A percentile compares a stretch with the other conserved stretches of the same genome.
Conservation (phyloP, 2,888 invertebrate species). For the Trichopria drosophilae region DNA sequence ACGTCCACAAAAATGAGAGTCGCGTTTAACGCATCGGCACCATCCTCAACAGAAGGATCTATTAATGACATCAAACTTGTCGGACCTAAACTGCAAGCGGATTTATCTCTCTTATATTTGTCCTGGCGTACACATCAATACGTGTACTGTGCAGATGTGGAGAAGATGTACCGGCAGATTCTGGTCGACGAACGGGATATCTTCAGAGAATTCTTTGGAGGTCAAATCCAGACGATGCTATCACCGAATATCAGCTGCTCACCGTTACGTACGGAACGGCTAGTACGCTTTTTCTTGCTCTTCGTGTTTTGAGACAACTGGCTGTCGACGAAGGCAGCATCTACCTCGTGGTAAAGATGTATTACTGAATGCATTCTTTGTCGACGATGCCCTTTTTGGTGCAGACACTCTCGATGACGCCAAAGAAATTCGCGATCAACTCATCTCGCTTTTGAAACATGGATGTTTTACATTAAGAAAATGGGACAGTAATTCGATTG, state of each 20-base stretch:
- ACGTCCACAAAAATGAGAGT: conserved; percentile 2
- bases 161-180: too few relatives aligned
- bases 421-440: conserved; percentile 3
- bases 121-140: background rate
- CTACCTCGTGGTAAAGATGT: conserved; percentile 8
- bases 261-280: too few relatives aligned
- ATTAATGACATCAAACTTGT: conserved; percentile 9
- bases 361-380: conserved; percentile 4
- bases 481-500: conserved; percentile 25
- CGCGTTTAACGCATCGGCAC: conserved; percentile 15
- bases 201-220: conserved; percentile 26
- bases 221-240: too few relatives aligned
- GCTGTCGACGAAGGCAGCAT: conserved; percentile 23
- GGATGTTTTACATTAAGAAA: conserved; percentile 22
- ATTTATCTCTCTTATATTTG: background rate
- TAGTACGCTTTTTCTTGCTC: conserved; percentile 36
- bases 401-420: background rate
- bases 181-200: background rate
- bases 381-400: conserved; percentile 23
- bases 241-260: too few relatives aligned
- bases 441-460: background rate
- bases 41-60: background rate
- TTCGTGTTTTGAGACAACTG: conserved; percentile 31
- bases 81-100: too few relatives aligned
- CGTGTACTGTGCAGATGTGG: too few relatives aligned